Conservation (phyloP, 2,888 invertebrate genomes). For the Apamea monoglypha region DNA sequence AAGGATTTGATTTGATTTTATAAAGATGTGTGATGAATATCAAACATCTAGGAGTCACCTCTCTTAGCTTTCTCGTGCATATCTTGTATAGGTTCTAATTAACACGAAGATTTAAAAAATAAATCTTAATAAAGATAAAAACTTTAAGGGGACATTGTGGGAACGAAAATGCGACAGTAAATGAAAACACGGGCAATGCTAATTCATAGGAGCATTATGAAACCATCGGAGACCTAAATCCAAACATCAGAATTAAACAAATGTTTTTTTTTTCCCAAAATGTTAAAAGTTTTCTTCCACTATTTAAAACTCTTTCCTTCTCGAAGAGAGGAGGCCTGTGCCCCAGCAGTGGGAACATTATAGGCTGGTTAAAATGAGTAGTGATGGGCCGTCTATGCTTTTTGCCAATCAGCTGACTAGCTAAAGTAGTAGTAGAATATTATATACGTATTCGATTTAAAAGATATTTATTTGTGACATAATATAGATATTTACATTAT, state of each 20-base stretch:
- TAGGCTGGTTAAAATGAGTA: too few species aligned
- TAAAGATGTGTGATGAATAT: not conserved
- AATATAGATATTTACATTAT: too few species aligned
- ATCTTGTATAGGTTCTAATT: not conserved
- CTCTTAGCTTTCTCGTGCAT: not conserved
- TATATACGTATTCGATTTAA: too few species aligned
- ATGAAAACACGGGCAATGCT: not conserved
- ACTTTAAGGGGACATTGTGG: not conserved
- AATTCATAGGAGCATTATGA: not conserved
- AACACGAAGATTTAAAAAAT: not conserved
- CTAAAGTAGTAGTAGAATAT: too few species aligned
- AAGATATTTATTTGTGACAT: too few species aligned
- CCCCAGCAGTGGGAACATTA: too few species aligned
- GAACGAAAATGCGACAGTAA: not conserved
- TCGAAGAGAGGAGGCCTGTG: too few species aligned
- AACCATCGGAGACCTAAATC: not conserved
- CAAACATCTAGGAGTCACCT: not conserved
- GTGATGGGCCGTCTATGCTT: not conserved
- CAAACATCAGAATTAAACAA: not conserved
- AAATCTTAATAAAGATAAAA: not conserved
- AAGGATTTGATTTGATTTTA: not conserved
- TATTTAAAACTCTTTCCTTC: too few species aligned
- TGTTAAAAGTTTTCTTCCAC: too few species aligned
- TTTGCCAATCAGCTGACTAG: not conserved
- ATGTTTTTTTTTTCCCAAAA: too few species aligned